Conservation (phyloP, 37 sponge, comb jelly and placozoan species). For the Sycon ciliatum region DNA sequence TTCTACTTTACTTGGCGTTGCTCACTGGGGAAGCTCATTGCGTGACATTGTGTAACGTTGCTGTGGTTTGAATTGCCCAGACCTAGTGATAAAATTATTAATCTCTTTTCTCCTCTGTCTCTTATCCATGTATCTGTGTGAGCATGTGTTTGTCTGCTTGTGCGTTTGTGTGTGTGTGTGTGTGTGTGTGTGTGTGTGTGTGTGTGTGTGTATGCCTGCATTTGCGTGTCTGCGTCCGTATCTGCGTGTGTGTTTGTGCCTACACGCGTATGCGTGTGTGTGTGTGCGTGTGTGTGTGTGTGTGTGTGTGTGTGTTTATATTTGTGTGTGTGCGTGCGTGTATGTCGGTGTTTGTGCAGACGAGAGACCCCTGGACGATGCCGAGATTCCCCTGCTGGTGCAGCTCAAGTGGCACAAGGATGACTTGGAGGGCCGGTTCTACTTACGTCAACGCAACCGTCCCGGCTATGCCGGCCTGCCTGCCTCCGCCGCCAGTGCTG, state of each 20-base stretch:
- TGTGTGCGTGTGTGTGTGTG: background rate
- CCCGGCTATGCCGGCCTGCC: background rate
- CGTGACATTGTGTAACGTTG: no score
- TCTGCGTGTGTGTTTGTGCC: background rate
- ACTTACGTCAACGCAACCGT: slow-evolving; percentile 32
- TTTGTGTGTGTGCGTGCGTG: slow-evolving; percentile 23
- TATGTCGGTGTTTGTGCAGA: slow-evolving; percentile 29
- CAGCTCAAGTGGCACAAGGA: slow-evolving; percentile 65
- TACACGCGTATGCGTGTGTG: background rate
- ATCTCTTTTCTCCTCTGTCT: no score
- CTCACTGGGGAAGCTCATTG: no score
- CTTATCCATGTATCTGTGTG: background rate
- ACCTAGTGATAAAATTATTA: no score
- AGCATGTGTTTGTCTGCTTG: slow-evolving; percentile 11
- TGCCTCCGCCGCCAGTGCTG: background rate
- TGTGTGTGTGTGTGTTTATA: slow-evolving; percentile 5
- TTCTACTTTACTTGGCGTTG: no score
- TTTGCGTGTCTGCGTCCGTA: slow-evolving; percentile 23
- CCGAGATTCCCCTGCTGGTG: slow-evolving; percentile 58
- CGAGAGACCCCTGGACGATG: slow-evolving; percentile 37
- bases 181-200: slow-evolving; percentile 25
- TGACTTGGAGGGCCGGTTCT: slow-evolving; percentile 62
- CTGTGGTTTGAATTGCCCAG: no score
- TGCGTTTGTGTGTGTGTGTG: background rate
- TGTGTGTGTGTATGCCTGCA: slow-evolving; percentile 11